These are phyloP conservation scores for Drosophila seguyi DNA, from an alignment of 1,140 invertebrate species.

Conservation along the genomic window DNA sequence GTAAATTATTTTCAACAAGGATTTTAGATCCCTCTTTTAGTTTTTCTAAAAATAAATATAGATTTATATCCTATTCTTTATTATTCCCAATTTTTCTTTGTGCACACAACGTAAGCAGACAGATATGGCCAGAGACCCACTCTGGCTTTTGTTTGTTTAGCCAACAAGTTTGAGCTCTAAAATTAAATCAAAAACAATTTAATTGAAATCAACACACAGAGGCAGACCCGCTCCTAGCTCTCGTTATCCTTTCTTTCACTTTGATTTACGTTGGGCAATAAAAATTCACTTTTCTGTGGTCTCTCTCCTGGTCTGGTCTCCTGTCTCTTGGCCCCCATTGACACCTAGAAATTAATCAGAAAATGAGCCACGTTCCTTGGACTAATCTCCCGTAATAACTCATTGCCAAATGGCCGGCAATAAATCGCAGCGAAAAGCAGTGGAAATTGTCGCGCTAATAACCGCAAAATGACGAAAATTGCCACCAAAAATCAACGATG, in stretches of 20 bases:
- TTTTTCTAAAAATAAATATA: neutral
- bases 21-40: neutral
- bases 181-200: constrained; percentile 59
- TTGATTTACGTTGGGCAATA: constrained; percentile 73
- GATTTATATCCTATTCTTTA: too few relatives aligned
- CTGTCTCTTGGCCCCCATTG: constrained; percentile 44
- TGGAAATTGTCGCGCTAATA: constrained; percentile 65
- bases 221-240: constrained; percentile 13
- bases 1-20: too few relatives aligned
- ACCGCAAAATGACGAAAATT: constrained; percentile 65
- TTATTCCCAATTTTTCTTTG: too few relatives aligned
- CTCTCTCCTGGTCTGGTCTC: neutral
- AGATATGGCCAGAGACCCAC: too few relatives aligned
- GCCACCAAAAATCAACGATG: constrained; percentile 54
- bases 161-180: constrained; percentile 53
- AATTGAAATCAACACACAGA: constrained; percentile 72
- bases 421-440: constrained; percentile 47
- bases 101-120: too few relatives aligned
- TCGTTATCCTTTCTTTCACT: constrained; percentile 32
- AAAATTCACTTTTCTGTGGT: constrained; percentile 71
- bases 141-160: constrained; percentile 55
- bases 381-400: constrained; percentile 70
- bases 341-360: constrained; percentile 77
- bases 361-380: constrained; percentile 47
- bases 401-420: constrained; percentile 63